Evolutionary conservation across 1,140 invertebrate genomes (phyloP), one percentile per base, ranked within the genome.

Genomic region (Chionoecetes opilio): DNA sequence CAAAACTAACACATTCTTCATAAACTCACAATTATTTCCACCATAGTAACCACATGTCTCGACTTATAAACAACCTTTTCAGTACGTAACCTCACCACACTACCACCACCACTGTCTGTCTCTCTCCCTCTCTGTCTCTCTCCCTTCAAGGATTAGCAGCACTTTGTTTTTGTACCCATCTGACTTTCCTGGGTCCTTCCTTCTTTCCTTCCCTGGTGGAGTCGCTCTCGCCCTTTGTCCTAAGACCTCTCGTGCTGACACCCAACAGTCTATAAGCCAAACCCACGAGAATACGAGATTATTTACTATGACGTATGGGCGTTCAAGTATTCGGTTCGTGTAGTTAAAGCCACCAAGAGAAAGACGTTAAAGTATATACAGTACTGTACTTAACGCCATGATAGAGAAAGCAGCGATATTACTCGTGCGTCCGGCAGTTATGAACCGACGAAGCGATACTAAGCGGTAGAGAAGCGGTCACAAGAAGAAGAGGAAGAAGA

Each of bases 381-480:
- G 38, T 75, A 31, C 3, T 29, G 53, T 14, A 35, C 38, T 29
- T 29, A 35, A n/a, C 21, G 63, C 63, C 63, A 75, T 21, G 0
- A 75, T n/a, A n/a, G 63, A 21, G 9, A 75, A 75, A 11, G 29
- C 0, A 1, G 29, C 17, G 46, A 6, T 26, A 34, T 29, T 34
- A 29, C 2, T 91, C 89, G 89, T 91, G 89, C 89, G 89, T 32
- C 89, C 32, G 89, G 89, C 89, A 91, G 89, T 46, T 91, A 31
- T n/a, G n/a, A n/a, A n/a, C n/a, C n/a, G n/a, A n/a, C n/a, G n/a
- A n/a, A n/a, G n/a, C n/a, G n/a, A n/a, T n/a, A n/a, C n/a, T n/a
- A n/a, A n/a, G n/a, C n/a, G n/a, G n/a, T n/a, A n/a, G n/a, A n/a
- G n/a, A n/a, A n/a, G n/a, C n/a, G n/a, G n/a, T n/a, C n/a, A n/a